These are phyloP conservation scores for Aleiodes testaceus DNA, from an alignment of 2,888 invertebrate species.

Conservation along the genomic window DNA sequence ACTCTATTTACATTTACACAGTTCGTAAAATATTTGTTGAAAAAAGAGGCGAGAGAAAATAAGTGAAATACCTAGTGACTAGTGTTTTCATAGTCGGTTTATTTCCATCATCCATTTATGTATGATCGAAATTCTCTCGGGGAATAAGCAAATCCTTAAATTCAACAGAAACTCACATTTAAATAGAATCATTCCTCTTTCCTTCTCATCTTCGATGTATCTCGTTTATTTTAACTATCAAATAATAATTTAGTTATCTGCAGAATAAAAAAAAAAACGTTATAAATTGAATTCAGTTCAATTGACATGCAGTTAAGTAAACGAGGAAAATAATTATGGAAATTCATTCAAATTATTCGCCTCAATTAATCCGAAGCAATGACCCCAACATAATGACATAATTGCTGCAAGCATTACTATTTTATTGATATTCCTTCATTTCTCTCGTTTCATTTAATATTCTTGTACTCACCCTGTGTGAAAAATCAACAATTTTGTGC, in stretches of 20 bases:
- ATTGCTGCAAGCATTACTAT: slow-evolving; percentile 6
- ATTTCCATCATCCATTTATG: slow-evolving; percentile 49
- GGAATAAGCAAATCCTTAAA: slow-evolving; percentile 20
- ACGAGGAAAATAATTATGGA: slow-evolving; percentile 12
- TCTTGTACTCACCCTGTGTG: background rate
- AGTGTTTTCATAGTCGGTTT: slow-evolving; percentile 26
- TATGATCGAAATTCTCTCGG: slow-evolving; percentile 39
- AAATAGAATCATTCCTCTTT: background rate
- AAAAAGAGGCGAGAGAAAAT: too few relatives aligned
- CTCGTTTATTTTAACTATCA: too few relatives aligned
- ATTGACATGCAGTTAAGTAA: slow-evolving; percentile 22
- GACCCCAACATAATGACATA: slow-evolving; percentile 4
- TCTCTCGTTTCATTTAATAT: slow-evolving; percentile 23
- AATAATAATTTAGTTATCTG: too few relatives aligned
- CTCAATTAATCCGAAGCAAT: slow-evolving; percentile 10
- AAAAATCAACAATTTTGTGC: too few relatives aligned
- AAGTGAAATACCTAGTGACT: slow-evolving; percentile 30
- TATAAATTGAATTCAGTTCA: slow-evolving; percentile 22
- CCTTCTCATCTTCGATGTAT: background rate
- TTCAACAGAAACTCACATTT: background rate
- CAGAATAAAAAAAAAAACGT: background rate
- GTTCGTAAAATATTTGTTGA: slow-evolving; percentile 47
- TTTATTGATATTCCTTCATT: background rate
- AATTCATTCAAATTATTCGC: slow-evolving; percentile 24
- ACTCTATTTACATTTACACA: slow-evolving; percentile 58